Evolutionary conservation across 2,113 vertebrate species (phyloP), one percentile per base, ranked within the genome.

Genomic region (Diphyllodes magnificus): DNA sequence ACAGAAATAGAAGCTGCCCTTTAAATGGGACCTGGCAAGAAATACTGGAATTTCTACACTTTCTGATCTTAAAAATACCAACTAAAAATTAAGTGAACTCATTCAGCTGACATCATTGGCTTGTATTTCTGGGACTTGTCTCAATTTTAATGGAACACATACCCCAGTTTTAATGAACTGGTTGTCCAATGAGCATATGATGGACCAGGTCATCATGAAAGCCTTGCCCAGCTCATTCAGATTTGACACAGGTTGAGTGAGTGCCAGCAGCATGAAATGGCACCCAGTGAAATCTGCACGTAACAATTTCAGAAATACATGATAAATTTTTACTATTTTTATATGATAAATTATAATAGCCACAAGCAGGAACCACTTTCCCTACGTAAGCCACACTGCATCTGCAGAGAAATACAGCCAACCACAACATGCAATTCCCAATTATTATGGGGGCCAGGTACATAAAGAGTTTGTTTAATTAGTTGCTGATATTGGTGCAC

Each of bases 41-140:
- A 96, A 91, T 65, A 80, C 66, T 94, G 88, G 93, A 97, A 94
- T 83, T 97, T 97, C 86, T 90, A 80, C 78, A 92, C 50, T 87
- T 83, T 83, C 88, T 93, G 59, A 95, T 94, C 91, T 64, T 97
- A 96, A 97, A 98, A 97, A 93, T 68, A 92, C 76, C 93, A 96
- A 96, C 92, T 92, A 91, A 95, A 97, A 96, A 92, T 86, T 80
- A 75, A 72, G 73, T 40, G 21, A 79, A 75, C 51, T 96, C 33
- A 86, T 87, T 90, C 75, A 60, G 68, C 64, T 54, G 78, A 96
- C 13, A 15, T 79, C 73, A 92, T 21, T 94, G 77, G 80, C 86
- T 66, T 90, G 51, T 69, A 73, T 83, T 97, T 96, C 94, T 97
- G 90, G 56, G 80, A 90, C 90, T 54, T 61, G 57, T 87, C 88